Base-by-base conservation (phyloP, 2,113 vertebrate species). In the Lamprotornis superbus region DNA sequence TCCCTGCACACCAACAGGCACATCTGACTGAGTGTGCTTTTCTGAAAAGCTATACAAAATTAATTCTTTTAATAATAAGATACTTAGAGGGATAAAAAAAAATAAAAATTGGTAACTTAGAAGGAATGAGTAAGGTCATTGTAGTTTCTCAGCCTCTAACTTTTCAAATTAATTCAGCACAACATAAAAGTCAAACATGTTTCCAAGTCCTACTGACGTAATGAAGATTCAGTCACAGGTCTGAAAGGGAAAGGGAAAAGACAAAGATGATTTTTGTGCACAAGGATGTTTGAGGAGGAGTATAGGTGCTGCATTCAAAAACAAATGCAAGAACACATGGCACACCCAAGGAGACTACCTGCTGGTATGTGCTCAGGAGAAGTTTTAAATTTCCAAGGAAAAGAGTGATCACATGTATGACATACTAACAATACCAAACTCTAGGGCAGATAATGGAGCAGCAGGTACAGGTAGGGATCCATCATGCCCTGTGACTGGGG, bases 401-500 rank as follows among this genome's bases (percentile, higher is more conserved):
- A 52, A 31, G 49, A 47, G 15, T 3, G 20, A 35, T 23, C 10
- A 9, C 16, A 14, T 61, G 8, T 40, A 33, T 25, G 68, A 23
- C 67, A 83, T 3, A 15, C 13, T 44, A 33, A 19, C 3, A 69
- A 24, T 4, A 64, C 1, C 12, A 12, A 78, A 11, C 4, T 53
- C 24, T 3, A 15, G 42, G 23, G 2, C n/a, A 15, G 19, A 47
- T 9, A n/a, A 15, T 5, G 17, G 65, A 87, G 60, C 10, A 46
- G 52, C 0, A 63, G 56, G 10, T 12, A 17, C n/a, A 61, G 53
- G 9, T 1, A 28, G 15, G 37, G 40, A 57, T 39, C 40, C 0
- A 2, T 23, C 40, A 18, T 0, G 9, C 3, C 5, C 8, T 19
- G 70, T 15, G 49, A 13, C 17, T 2, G 24, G n/a, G 13, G 9